phyloP scores from a whole-genome alignment of 2,113 vertebrate species.

The Bucco capensis region DNA sequence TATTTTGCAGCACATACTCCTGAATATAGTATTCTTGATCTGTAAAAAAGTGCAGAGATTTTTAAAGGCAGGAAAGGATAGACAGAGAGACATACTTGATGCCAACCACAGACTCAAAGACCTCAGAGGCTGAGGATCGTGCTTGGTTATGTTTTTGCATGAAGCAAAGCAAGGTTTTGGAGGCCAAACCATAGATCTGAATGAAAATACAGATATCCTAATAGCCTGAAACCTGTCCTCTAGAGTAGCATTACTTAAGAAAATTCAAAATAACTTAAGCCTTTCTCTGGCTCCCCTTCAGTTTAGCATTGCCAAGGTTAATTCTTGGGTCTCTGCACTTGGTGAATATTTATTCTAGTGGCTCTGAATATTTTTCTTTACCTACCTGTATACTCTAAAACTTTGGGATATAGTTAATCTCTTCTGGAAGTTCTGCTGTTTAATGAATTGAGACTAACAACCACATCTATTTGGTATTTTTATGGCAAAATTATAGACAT shows the following conservation, averaged over 20 bases:
- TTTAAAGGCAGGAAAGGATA: neutral
- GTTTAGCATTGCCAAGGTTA: neutral
- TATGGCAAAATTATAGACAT: neutral
- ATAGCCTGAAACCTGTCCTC: neutral
- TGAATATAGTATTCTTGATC: neutral
- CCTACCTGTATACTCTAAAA: neutral
- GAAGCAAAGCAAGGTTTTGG: neutral
- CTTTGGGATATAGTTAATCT: neutral
- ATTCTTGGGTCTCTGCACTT: neutral
- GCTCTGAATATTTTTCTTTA: conserved; percentile 43
- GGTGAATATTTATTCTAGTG: neutral
- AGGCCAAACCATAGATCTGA: neutral
- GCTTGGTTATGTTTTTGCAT: neutral
- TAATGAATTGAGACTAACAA: neutral
- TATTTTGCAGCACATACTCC: fast-evolving
- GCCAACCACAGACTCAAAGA: neutral
- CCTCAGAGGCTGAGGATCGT: fast-evolving
- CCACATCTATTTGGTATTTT: neutral
- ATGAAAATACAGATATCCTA: neutral
- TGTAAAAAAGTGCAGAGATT: neutral
- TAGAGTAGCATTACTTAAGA: neutral
- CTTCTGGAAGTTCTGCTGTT: neutral
- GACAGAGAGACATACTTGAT: neutral
- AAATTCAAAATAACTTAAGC: conserved; percentile 25
- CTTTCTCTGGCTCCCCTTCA: neutral